Evolutionary conservation across 2,888 invertebrate species (phyloP), one percentile per base, ranked within the genome.

Genomic region (Galeopsomyia nigrocyanea): DNA sequence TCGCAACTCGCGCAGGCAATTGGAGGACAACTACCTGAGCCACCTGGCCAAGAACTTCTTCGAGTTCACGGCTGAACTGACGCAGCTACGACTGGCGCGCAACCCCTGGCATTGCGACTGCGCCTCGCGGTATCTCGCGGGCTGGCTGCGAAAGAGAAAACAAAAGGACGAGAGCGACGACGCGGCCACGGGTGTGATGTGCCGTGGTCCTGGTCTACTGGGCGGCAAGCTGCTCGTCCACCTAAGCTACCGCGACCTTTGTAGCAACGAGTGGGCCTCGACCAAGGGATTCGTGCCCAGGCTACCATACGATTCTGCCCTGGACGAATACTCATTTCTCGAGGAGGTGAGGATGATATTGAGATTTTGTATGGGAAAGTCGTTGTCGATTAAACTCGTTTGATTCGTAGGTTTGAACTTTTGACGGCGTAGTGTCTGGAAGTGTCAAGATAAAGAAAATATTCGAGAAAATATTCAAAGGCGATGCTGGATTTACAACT

Each of bases 21-120:
- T 94, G 78, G 93, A 94, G 82, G 92, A 91, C 79, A 94, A 94
- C 82, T 90, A 91, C 86, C 90, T 94, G 73, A 90, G 91, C 51
- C 91, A 89, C 75, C 83, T 94, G 62, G 92, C 93, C 2, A 89
- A 91, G 0, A 90, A 92, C 74, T 89, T 91, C 3, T 84, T 94
- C 73, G 93, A 93, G 81, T 88, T 88, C 67, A 88, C 92, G 78
- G 88, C 89, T 0, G 89, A 90, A 75, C 86, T 94, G 62, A 88
- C 90, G 7, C 90, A 92, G 61, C 89, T 94, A 13, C 92, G 92
- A 80, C 85, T 94, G 47, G 91, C 92, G 0, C 91, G 92, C 78
- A 94, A 94, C 84, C 93, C 93, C 0, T 94, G 94, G 94, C 92
- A 93, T 80, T 94, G 94, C 80, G 93, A 94, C 82, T 94, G 94